Percentiles rank a stretch among this genome's conserved stretches.
phyloP scores from a whole-genome alignment of 2,113 vertebrate genomes.

The Pseudonaja textilis region DNA sequence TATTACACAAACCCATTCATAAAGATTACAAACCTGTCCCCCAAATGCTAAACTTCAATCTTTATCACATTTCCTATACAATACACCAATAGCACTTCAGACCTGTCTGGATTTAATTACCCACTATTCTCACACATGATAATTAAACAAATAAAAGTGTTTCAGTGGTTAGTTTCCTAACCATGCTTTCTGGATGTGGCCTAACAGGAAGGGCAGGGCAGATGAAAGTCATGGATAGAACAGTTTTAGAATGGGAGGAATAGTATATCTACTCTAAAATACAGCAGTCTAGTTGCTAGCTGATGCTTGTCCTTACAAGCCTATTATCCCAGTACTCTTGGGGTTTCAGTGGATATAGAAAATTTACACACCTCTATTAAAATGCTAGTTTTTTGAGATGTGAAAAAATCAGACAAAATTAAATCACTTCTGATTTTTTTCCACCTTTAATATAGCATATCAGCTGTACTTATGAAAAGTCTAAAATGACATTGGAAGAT shows the following conservation, averaged over 20 bases:
- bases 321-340: background rate
- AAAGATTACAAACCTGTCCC: background rate
- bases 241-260: background rate
- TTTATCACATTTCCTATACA: background rate
- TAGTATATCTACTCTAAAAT: background rate
- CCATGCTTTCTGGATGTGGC: background rate
- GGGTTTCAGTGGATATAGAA: background rate
- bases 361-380: background rate
- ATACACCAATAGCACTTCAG: background rate
- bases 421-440: background rate
- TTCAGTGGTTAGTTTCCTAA: background rate
- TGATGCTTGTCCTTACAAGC: background rate
- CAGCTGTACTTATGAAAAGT: background rate
- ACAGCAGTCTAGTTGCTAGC: background rate
- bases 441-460: background rate
- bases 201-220: background rate
- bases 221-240: background rate
- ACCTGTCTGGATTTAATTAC: background rate
- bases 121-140: background rate
- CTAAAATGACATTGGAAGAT: background rate
- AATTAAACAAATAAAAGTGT: background rate
- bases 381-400: background rate
- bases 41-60: background rate
- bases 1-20: background rate
- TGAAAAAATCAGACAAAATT: background rate